Conservation (phyloP, 2,888 invertebrate species). For the Epistrophe eligans region DNA sequence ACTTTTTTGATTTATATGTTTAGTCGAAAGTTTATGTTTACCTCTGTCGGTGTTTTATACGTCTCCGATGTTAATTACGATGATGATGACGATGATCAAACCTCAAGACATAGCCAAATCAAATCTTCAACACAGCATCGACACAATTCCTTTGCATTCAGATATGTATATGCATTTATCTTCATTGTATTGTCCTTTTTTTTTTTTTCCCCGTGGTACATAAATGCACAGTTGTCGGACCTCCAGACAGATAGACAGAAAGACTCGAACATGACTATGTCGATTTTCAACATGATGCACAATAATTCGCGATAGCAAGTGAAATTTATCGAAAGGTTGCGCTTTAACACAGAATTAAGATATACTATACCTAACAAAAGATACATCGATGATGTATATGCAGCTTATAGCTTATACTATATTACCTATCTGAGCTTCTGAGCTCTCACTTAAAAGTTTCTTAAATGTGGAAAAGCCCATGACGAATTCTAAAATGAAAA, state of each 20-base stretch:
- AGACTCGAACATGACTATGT: constrained; percentile 52
- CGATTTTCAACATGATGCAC: constrained; percentile 61
- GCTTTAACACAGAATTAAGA: constrained; percentile 11
- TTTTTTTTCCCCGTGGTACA: background rate
- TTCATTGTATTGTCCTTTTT: constrained; percentile 2
- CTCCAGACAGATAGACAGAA: background rate
- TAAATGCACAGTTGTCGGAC: background rate
- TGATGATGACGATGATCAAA: background rate
- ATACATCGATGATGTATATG: constrained; percentile 8
- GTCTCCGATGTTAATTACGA: background rate
- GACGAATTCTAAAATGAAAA: constrained; percentile 12
- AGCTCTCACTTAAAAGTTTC: constrained; percentile 26
- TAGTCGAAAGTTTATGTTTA: constrained; percentile 5
- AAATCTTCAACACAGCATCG: background rate
- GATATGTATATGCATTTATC: constrained; percentile 25
- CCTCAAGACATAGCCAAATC: constrained; percentile 3
- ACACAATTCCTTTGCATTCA: constrained; percentile 7
- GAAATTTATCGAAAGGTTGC: constrained; percentile 67
- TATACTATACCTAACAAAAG: background rate
- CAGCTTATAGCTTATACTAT: background rate
- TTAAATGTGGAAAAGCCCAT: constrained; percentile 18
- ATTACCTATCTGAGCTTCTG: background rate
- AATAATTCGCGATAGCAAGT: constrained; percentile 64
- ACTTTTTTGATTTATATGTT: constrained; percentile 39
- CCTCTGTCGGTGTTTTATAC: constrained; percentile 2